Base-by-base conservation (phyloP, 1,140 invertebrate species). In the Colletes latitarsis region DNA sequence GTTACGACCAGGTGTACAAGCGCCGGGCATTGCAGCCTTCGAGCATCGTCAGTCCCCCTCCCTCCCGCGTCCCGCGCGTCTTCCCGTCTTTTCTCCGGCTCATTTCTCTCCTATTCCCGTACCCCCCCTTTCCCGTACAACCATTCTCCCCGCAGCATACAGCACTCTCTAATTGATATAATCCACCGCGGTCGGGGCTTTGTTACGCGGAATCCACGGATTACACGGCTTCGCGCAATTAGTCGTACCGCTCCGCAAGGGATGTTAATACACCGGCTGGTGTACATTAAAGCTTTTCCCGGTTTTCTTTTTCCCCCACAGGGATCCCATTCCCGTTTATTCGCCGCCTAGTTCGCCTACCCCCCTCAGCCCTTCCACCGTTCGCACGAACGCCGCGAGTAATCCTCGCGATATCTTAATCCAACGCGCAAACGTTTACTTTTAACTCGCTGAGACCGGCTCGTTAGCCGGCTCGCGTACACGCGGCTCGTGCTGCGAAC, bases 391-490 rank as follows among this genome's bases (percentile, higher is more conserved):
- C 83, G 19, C 55, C 79, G 62, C 58, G 39, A 6, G 72, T 82
- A 80, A 85, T 85, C 77, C 60, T 12, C 74, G 66, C 63, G 76
- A 86, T 86, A 85, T 86, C 85, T 86, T 85, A 85, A 86, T 86
- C 72, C 83, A 79, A 79, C 77, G 60, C 43, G 79, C 53, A 67
- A 30, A 55, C 82, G 63, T 55, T 78, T 63, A 73, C 82, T 74
- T 84, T 84, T 84, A 84, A 84, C 80, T 78, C 75, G 69, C 46
- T 43, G 49, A 57, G 41, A 9, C 60, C 5, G 64, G 71, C 74
- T 84, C 81, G 82, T 82, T 83, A 83, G 68, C 80, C 69, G 46
- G 4, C 41, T 39, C n/a, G 15, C 57, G 76, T 62, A 64, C 72
- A 71, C 74, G 30, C 30, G 74, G 69, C 69, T 83, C 82, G 78